phyloP scores from a whole-genome alignment of 1,140 invertebrate species.

The Amyelois transitella region DNA sequence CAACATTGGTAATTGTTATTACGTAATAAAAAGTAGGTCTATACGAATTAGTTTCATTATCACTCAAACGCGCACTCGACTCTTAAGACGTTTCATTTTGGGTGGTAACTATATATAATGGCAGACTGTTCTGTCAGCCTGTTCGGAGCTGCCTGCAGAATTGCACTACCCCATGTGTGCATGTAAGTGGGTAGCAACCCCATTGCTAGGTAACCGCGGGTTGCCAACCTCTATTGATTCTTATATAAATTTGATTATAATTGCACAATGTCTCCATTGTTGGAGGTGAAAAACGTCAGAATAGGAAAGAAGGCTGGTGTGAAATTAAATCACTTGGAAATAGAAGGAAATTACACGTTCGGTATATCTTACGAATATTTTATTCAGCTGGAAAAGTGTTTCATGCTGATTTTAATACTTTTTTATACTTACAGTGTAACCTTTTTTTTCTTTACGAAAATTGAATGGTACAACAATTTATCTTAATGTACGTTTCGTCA shows the following conservation, averaged over 20 bases:
- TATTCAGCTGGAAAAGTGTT: no score
- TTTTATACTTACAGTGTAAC: no score
- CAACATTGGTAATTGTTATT: background rate
- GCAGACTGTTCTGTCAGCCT: background rate
- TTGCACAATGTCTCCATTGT: background rate
- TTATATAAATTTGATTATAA: no score
- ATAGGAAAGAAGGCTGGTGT: no score
- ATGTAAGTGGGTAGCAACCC: background rate
- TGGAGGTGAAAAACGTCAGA: no score
- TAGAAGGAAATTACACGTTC: no score
- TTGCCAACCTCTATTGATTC: slow-evolving; percentile 4
- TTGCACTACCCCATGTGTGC: background rate
- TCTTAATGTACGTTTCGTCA: no score
- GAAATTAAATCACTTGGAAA: no score
- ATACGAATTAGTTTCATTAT: background rate
- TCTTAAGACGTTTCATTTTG: background rate
- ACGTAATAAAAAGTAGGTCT: background rate
- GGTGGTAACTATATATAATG: background rate
- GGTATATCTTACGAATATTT: no score
- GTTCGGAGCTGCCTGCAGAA: background rate
- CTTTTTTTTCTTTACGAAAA: no score
- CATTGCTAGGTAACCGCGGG: slow-evolving; percentile 40
- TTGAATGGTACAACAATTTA: no score
- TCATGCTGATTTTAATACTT: no score
- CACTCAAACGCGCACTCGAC: background rate